Conservation (phyloP, 2,888 invertebrate genomes). For the Diarsia rubi region DNA sequence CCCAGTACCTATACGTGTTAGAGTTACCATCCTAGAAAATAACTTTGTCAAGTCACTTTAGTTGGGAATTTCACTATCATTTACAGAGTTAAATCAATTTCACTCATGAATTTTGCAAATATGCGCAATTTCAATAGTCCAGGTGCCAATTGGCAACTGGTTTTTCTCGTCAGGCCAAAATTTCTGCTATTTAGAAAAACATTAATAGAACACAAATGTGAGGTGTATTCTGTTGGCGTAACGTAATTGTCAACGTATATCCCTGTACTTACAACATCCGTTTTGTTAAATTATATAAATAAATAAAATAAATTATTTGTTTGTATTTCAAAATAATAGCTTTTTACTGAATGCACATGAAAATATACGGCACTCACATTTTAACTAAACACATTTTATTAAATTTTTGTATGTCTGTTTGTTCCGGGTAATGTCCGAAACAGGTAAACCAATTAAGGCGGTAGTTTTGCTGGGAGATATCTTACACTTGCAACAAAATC, state of each 20-base stretch:
- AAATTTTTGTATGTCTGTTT: too few species aligned
- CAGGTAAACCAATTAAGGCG: too few species aligned
- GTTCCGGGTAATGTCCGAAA: too few species aligned
- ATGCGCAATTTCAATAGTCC: not conserved
- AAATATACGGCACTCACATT: too few species aligned
- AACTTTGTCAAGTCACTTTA: not conserved
- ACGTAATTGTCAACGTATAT: not conserved
- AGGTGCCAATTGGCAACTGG: constrained; percentile 1
- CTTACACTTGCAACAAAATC: too few species aligned
- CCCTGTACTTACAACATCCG: not conserved
- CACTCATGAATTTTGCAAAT: not conserved
- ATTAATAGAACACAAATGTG: not conserved
- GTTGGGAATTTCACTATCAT: not conserved
- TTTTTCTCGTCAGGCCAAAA: not conserved
- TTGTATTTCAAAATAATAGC: too few species aligned
- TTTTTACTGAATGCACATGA: too few species aligned
- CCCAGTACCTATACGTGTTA: too few species aligned
- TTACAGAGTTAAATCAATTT: constrained; percentile 1
- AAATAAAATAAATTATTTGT: too few species aligned
- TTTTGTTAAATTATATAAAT: not conserved
- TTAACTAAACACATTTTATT: too few species aligned
- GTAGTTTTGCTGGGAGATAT: too few species aligned
- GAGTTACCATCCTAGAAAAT: not conserved
- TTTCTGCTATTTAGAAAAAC: not conserved
- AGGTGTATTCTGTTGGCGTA: not conserved